Evolutionary conservation across 2,113 vertebrate genomes (phyloP).

Genomic region (Eudyptes chrysolophus): DNA sequence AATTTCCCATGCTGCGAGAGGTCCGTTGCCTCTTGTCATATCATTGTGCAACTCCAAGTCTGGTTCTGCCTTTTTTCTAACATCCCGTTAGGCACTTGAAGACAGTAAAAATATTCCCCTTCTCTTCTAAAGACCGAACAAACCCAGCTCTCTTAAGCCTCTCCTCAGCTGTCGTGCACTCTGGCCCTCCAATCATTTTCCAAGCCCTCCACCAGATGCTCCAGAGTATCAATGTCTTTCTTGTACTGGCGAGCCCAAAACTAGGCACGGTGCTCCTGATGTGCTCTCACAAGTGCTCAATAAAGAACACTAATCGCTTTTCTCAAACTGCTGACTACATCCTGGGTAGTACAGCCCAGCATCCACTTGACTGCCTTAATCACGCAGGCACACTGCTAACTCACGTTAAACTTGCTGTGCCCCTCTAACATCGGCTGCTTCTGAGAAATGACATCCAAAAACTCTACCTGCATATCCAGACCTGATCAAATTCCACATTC

Average conservation of each 20-base stretch:
- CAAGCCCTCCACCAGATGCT: background rate
- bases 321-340: background rate
- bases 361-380: background rate
- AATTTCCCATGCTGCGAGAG: background rate
- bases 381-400: background rate
- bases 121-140: background rate
- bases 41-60: background rate
- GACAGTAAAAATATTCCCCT: background rate
- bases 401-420: background rate
- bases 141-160: background rate
- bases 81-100: background rate
- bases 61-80: background rate
- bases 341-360: background rate
- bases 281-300: background rate
- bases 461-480: background rate
- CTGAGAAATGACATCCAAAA: background rate
- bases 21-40: background rate
- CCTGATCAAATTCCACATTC: background rate
- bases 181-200: background rate
- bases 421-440: background rate
- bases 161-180: background rate
- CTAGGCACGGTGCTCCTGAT: background rate
- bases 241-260: background rate
- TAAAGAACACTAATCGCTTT: background rate
- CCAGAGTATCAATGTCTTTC: background rate